A percentile compares a stretch with the other conserved stretches of the same genome.
Evolutionary conservation across 1,140 invertebrate genomes (phyloP).

Genomic region (Drosophila oshimai): DNA sequence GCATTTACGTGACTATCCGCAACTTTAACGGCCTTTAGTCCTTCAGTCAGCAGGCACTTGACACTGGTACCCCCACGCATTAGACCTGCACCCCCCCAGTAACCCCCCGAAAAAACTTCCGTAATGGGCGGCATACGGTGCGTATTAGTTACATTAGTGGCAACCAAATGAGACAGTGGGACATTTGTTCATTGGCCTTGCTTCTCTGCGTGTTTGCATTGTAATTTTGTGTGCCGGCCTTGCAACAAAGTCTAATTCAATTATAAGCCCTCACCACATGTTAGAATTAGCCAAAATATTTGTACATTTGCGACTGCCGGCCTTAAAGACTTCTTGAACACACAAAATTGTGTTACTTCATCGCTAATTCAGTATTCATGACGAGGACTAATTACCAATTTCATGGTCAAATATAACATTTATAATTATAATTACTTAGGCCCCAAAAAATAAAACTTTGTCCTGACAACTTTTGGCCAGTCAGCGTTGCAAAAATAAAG

Average conservation of each 20-base stretch:
- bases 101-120: slow-evolving; percentile 1
- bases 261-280: slow-evolving; percentile 11
- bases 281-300: slow-evolving; percentile 4
- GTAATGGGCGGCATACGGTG: slow-evolving; percentile 45
- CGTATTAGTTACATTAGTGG: slow-evolving; percentile 50
- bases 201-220: slow-evolving; percentile 13
- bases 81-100: neutral
- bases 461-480: neutral
- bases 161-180: slow-evolving; percentile 5
- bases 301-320: neutral
- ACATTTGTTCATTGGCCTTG: slow-evolving; percentile 15
- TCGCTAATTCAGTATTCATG: slow-evolving; percentile 17
- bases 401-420: slow-evolving; percentile 1
- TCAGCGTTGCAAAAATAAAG: neutral
- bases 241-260: slow-evolving; percentile 19
- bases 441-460: neutral
- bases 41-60: slow-evolving; percentile 21
- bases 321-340: neutral
- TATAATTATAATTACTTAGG: slow-evolving; percentile 2
- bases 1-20: slow-evolving; percentile 35
- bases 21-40: slow-evolving; percentile 28
- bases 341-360: neutral
- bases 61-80: neutral
- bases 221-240: neutral
- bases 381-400: slow-evolving; percentile 22